phyloP scores from a whole-genome alignment of 2,113 vertebrate genomes.

The Pelvicachromis taeniatus region DNA sequence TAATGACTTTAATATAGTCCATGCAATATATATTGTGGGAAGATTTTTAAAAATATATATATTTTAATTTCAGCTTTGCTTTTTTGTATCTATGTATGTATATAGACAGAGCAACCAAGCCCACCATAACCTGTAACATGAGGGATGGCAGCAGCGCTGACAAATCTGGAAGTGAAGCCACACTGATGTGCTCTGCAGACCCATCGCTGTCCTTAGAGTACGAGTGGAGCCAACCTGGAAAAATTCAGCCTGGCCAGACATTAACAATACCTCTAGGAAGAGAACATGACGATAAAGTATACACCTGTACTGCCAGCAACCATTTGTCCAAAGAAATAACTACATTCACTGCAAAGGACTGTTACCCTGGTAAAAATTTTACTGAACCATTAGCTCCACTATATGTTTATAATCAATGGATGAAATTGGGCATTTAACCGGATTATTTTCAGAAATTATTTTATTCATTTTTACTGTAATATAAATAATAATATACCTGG shows the following conservation, averaged over 20 bases:
- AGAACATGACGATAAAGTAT: background rate
- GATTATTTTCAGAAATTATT: background rate
- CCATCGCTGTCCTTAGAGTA: background rate
- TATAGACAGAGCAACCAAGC: constrained; percentile 29
- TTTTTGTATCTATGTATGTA: background rate
- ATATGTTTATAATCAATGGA: background rate
- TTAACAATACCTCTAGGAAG: constrained; percentile 11
- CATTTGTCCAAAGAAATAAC: background rate
- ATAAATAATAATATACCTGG: accelerated
- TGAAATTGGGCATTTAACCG: background rate
- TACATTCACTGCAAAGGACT: constrained; percentile 40
- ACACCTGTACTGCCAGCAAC: constrained; percentile 46
- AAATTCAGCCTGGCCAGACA: background rate
- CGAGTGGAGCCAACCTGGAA: constrained; percentile 19
- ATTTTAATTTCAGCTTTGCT: background rate
- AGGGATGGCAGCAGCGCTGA: background rate
- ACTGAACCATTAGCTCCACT: background rate
- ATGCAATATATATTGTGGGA: background rate
- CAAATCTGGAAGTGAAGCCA: background rate
- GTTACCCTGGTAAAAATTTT: constrained; percentile 40
- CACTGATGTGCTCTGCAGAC: constrained; percentile 35
- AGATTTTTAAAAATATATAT: background rate
- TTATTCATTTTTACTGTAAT: background rate
- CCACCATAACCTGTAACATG: constrained; percentile 45
- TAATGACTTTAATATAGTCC: background rate